These are phyloP conservation scores for Drosophila bunnanda DNA, from an alignment of 2,888 invertebrate genomes.

Conservation along the genomic window DNA sequence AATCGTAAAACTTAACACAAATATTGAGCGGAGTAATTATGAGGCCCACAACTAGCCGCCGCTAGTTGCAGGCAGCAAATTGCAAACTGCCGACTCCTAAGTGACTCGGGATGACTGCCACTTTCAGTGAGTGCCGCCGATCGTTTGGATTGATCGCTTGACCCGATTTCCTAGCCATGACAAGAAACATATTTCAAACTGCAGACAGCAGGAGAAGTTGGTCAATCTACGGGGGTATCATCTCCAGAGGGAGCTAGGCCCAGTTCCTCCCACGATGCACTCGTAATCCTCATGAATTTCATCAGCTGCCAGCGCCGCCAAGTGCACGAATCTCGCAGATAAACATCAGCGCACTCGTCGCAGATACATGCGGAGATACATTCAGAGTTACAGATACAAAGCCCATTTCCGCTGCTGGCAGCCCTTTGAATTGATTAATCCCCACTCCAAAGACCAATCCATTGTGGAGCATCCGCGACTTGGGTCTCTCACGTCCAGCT, in stretches of 20 bases:
- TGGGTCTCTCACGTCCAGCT: slow-evolving; percentile 29
- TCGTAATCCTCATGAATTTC: slow-evolving; percentile 34
- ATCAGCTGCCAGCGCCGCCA: slow-evolving; percentile 23
- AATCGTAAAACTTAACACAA: slow-evolving; percentile 76
- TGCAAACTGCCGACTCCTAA: slow-evolving; percentile 17
- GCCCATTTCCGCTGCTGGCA: slow-evolving; percentile 65
- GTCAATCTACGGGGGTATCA: slow-evolving; percentile 18
- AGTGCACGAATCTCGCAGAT: slow-evolving; percentile 40
- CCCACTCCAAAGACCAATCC: slow-evolving; percentile 23
- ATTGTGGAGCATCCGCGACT: slow-evolving; percentile 38
- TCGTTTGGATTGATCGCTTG: slow-evolving; percentile 31
- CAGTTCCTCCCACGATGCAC: slow-evolving; percentile 22
- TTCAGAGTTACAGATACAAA: slow-evolving; percentile 40
- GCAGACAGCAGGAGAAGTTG: slow-evolving; percentile 21
- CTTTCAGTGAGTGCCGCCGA: slow-evolving; percentile 26
- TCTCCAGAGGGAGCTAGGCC: neutral
- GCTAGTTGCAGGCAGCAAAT: slow-evolving; percentile 11
- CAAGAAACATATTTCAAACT: slow-evolving; percentile 14
- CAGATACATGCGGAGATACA: slow-evolving; percentile 11
- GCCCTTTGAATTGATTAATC: slow-evolving; percentile 60
- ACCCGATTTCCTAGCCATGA: slow-evolving; percentile 34
- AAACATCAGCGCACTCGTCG: slow-evolving; percentile 27
- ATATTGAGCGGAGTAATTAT: slow-evolving; percentile 75
- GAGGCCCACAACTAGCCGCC: slow-evolving; percentile 44
- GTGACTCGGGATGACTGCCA: slow-evolving; percentile 34